Evolutionary conservation across 2,113 vertebrate species (phyloP).

Genomic region (Hippocampus comes): DNA sequence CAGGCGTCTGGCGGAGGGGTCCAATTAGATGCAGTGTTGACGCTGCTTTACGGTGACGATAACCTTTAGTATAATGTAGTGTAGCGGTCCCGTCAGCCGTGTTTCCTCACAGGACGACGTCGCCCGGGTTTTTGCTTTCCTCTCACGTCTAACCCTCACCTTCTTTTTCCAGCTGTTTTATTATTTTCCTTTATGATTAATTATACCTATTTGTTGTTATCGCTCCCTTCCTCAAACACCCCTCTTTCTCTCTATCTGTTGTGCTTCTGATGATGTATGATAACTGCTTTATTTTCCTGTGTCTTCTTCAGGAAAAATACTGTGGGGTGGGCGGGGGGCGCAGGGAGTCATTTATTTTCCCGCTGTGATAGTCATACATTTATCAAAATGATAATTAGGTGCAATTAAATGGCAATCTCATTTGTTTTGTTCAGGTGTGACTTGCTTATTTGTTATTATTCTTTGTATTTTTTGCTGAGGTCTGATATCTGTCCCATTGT

Average conservation of each 20-base stretch:
- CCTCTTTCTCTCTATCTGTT: slow-evolving; percentile 41
- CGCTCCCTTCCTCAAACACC: slow-evolving; percentile 19
- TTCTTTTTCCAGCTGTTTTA: slow-evolving; percentile 45
- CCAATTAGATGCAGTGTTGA: slow-evolving; percentile 73
- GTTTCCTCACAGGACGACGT: slow-evolving; percentile 57
- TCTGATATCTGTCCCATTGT: slow-evolving; percentile 57
- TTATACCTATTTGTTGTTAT: slow-evolving; percentile 63
- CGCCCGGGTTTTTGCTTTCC: slow-evolving; percentile 57
- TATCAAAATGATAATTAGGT: slow-evolving; percentile 85
- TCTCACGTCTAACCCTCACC: slow-evolving; percentile 49
- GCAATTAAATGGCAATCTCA: slow-evolving; percentile 79
- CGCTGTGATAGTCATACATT: slow-evolving; percentile 77
- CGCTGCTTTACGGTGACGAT: slow-evolving; percentile 68
- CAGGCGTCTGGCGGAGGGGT: slow-evolving; percentile 48
- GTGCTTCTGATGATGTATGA: slow-evolving; percentile 71
- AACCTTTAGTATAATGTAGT: slow-evolving; percentile 74
- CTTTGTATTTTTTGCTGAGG: slow-evolving; percentile 42
- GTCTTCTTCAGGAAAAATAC: slow-evolving; percentile 64
- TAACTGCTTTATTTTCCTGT: slow-evolving; percentile 64
- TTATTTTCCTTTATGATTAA: slow-evolving; percentile 60
- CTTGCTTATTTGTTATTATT: slow-evolving; percentile 62
- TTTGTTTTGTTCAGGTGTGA: slow-evolving; percentile 78
- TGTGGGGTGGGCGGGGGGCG: slow-evolving; percentile 30
- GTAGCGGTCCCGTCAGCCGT: slow-evolving; percentile 53
- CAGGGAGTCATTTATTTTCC: slow-evolving; percentile 70